These are phyloP conservation scores for Ophthalmotilapia sp. DNA, from an alignment of 2,113 vertebrate species.

Conservation along the genomic window DNA sequence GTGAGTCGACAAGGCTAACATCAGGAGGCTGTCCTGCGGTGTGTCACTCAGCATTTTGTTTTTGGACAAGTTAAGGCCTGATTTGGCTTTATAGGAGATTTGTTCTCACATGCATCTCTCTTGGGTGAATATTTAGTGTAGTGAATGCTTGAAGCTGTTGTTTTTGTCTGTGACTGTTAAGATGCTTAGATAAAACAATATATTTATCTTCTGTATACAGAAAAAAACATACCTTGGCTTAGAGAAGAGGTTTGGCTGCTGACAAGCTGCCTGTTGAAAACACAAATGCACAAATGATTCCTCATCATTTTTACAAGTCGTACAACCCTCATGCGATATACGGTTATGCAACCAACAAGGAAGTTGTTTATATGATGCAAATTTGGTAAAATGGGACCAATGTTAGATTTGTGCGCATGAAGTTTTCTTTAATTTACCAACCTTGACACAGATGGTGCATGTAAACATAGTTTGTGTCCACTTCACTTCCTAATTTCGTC, in stretches of 20 bases:
- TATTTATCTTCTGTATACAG: neutral
- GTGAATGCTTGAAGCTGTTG: neutral
- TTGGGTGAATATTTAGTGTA: neutral
- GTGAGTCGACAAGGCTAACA: neutral
- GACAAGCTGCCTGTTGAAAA: neutral
- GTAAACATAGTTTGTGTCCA: neutral
- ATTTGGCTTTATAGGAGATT: neutral
- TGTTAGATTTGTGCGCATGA: neutral
- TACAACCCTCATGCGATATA: neutral
- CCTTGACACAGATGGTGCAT: neutral
- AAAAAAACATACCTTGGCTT: neutral
- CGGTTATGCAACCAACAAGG: neutral
- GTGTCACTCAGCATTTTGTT: neutral
- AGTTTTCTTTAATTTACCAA: neutral
- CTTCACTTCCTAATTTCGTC: neutral
- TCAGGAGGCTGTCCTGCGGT: neutral
- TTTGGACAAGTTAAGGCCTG: neutral
- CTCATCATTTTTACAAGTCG: neutral
- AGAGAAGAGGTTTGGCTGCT: neutral
- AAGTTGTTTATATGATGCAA: neutral
- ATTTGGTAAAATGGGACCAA: neutral
- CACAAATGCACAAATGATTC: neutral
- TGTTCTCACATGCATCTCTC: neutral
- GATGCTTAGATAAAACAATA: neutral
- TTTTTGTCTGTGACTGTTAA: neutral